phyloP scores from a whole-genome alignment of 2,113 vertebrate genomes.

The Campylomormyrus tamandua region DNA sequence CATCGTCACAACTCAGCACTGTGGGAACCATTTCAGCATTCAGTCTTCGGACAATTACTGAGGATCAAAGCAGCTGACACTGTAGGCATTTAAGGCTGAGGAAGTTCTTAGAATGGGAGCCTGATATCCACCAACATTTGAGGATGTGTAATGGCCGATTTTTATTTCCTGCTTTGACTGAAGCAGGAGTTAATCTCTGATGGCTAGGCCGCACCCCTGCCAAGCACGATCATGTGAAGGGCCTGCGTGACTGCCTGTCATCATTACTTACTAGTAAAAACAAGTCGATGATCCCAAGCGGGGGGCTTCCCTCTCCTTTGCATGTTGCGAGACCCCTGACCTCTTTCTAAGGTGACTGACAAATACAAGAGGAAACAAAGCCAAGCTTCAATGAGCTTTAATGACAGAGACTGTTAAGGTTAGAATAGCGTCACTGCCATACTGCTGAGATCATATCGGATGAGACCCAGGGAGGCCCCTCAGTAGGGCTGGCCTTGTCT shows the following conservation, averaged over 20 bases:
- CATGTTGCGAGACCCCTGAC: conserved; percentile 59
- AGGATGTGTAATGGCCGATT: background rate
- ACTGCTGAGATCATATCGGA: conserved; percentile 50
- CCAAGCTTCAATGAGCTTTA: conserved; percentile 74
- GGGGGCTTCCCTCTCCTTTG: conserved; percentile 56
- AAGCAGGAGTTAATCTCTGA: background rate
- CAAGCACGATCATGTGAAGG: conserved; percentile 18
- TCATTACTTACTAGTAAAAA: conserved; percentile 64
- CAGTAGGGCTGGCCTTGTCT: conserved; percentile 21
- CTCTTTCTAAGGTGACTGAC: conserved; percentile 53
- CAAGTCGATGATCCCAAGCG: conserved; percentile 45
- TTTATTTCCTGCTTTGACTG: conserved; percentile 4
- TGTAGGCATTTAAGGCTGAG: background rate
- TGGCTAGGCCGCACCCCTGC: background rate
- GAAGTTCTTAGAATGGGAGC: background rate
- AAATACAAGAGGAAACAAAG: conserved; percentile 58
- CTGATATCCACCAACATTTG: background rate
- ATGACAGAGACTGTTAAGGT: conserved; percentile 73
- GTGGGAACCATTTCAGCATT: background rate
- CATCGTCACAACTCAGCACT: background rate
- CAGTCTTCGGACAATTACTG: background rate
- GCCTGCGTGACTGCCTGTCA: conserved; percentile 55
- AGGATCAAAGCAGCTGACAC: background rate
- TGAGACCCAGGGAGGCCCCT: conserved; percentile 23
- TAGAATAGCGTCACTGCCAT: conserved; percentile 68